A percentile compares a stretch with the other conserved stretches of the same genome.
phyloP scores from a whole-genome alignment of 2,113 vertebrate species.

The Corythoichthys haematopterus region DNA sequence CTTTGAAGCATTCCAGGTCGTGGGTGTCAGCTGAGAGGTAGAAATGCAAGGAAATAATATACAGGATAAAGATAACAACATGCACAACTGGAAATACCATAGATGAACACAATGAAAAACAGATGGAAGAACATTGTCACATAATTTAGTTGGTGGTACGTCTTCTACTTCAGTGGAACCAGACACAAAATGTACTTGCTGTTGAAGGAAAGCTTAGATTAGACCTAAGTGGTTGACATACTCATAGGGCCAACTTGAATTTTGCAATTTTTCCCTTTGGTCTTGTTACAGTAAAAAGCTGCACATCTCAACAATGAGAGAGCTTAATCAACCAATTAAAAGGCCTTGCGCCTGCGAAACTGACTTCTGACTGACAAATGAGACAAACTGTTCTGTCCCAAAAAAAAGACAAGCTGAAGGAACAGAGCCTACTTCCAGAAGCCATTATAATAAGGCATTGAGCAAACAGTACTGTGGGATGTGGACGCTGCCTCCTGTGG shows the following conservation, averaged over 20 bases:
- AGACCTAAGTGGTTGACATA: slow-evolving; percentile 63
- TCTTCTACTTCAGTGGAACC: slow-evolving; percentile 55
- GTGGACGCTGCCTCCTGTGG: slow-evolving; percentile 62
- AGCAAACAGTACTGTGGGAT: slow-evolving; percentile 37
- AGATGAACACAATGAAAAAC: background rate
- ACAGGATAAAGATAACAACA: background rate
- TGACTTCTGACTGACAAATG: slow-evolving; percentile 30
- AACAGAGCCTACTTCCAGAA: slow-evolving; percentile 10
- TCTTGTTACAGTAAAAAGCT: slow-evolving; percentile 64
- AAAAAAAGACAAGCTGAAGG: slow-evolving; percentile 6
- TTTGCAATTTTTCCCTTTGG: slow-evolving; percentile 61
- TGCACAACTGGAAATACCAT: slow-evolving; percentile 13
- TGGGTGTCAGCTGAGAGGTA: slow-evolving; percentile 7
- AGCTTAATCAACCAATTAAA: slow-evolving; percentile 50
- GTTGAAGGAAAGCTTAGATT: slow-evolving; percentile 64
- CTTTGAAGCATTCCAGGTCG: background rate
- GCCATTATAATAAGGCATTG: slow-evolving; percentile 29
- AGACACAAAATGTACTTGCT: slow-evolving; percentile 48
- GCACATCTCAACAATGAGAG: slow-evolving; percentile 40
- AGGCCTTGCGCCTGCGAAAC: slow-evolving; percentile 16
- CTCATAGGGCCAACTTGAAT: slow-evolving; percentile 65
- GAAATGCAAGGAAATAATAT: slow-evolving; percentile 3
- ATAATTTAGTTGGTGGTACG: slow-evolving; percentile 56
- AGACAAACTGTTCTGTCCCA: background rate
- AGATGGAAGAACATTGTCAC: slow-evolving; percentile 32